These are phyloP conservation scores for Chirona hameri DNA, from an alignment of 2,888 invertebrate genomes.

Conservation along the genomic window DNA sequence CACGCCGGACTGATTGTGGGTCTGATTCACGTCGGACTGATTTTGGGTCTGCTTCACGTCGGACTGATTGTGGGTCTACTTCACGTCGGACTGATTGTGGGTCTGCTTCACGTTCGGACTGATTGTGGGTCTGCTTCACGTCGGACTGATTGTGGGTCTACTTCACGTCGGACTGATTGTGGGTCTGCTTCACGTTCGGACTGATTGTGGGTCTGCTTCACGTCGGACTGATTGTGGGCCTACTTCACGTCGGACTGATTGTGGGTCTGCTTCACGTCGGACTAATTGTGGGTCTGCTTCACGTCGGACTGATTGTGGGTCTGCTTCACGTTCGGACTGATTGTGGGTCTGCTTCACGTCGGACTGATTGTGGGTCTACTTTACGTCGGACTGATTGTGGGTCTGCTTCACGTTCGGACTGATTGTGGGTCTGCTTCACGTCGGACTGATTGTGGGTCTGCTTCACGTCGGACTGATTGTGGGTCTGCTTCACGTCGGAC, in stretches of 20 bases:
- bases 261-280: constrained; percentile 34
- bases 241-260: too few species aligned
- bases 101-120: constrained; percentile 33
- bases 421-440: constrained; percentile 34
- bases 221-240: too few species aligned
- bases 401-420: constrained; percentile 33
- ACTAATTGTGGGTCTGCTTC: constrained; percentile 31
- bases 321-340: constrained; percentile 33
- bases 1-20: constrained; percentile 31
- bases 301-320: constrained; percentile 7
- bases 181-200: constrained; percentile 33
- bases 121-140: constrained; percentile 34
- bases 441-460: not conserved
- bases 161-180: constrained; percentile 34
- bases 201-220: constrained; percentile 32
- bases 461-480: constrained; percentile 34
- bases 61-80: not conserved
- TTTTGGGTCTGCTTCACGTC: constrained; percentile 34
- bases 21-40: constrained; percentile 34
- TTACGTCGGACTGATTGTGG: too few species aligned
- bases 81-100: constrained; percentile 33
- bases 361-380: too few species aligned
- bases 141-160: not conserved
- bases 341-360: constrained; percentile 35
- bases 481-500: constrained; percentile 34